Evolutionary conservation across 2,113 vertebrate genomes (phyloP).

Genomic region (Platycercus adscitus): DNA sequence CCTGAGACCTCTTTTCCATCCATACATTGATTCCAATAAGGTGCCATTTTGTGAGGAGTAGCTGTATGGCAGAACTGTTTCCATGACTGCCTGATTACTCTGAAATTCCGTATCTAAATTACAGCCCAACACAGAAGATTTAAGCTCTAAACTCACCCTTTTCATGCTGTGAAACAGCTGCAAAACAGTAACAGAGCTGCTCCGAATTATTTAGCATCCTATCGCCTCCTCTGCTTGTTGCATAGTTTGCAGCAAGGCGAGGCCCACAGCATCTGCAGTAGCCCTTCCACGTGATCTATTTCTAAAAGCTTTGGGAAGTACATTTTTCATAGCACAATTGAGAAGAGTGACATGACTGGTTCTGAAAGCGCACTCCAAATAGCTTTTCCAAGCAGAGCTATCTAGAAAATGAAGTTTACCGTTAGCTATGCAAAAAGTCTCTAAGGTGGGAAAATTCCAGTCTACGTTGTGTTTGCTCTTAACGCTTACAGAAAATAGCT

Average conservation of each 20-base stretch:
- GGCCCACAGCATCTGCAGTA: background rate
- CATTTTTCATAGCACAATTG: background rate
- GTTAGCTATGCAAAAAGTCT: background rate
- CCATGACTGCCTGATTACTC: background rate
- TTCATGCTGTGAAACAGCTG: background rate
- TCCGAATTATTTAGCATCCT: background rate
- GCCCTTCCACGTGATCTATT: background rate
- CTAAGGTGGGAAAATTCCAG: slow-evolving; percentile 12
- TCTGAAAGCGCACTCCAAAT: slow-evolving; percentile 14
- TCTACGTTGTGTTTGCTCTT: background rate
- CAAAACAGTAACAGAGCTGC: background rate
- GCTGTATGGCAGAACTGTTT: background rate
- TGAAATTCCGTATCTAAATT: background rate
- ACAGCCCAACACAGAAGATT: background rate
- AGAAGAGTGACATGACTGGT: background rate
- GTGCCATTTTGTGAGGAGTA: background rate
- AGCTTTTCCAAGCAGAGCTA: slow-evolving; percentile 36
- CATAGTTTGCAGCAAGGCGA: background rate
- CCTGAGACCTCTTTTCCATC: background rate
- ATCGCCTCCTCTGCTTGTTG: background rate
- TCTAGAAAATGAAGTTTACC: slow-evolving; percentile 1
- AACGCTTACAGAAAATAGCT: background rate
- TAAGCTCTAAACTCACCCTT: background rate
- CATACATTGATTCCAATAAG: background rate
- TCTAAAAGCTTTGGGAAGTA: slow-evolving; percentile 14